Base-by-base conservation (phyloP, 2,797 vertebrate genomes). In the Euthynnus affinis region DNA sequence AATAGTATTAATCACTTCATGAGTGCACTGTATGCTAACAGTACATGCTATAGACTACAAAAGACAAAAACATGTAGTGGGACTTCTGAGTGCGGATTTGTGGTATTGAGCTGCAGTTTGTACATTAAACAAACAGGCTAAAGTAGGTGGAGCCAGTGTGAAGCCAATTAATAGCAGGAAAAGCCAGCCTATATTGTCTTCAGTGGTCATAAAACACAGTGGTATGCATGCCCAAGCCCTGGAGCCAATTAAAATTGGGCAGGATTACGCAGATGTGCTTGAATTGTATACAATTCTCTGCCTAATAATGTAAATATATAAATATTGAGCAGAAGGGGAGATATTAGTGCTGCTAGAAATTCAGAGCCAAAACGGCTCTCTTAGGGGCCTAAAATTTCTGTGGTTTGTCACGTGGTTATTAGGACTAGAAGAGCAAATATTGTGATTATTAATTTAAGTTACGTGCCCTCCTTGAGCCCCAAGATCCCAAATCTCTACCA, bases 131-230 rank as follows among this genome's bases (percentile, higher is more conserved):
- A 74, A 62, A 61, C 42, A 58, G 61, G 14, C 2, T 62, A 32
- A 53, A 52, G 82, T 29, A 55, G 65, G 23, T 65, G 15, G 32
- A 70, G 58, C 48, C 34, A 58, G 17, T 64, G 34, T 57, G 57
- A 74, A 49, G 13, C 40, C 40, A 7, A 72, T 76, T 66, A 82
- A 74, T 1, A 34, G 59, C 56, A 61, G 40, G 25, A 73, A 63
- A 76, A 66, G n/a, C 17, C 37, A 76, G 59, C 1, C 7, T 18
- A 3, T 64, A 66, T 61, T 76, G 66, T 74, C 22, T 53, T 48
- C 15, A 51, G 3, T 44, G 25, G 32, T 60, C 34, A 65, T 80
- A 48, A 72, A 74, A 74, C 14, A 23, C 20, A 34, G 46, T 22
- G 10, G 4, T 10, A 23, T 72, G 61, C 34, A 44, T 6, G 17